Conservation (phyloP, 2,888 invertebrate genomes). For the Syrphus vitripennis region DNA sequence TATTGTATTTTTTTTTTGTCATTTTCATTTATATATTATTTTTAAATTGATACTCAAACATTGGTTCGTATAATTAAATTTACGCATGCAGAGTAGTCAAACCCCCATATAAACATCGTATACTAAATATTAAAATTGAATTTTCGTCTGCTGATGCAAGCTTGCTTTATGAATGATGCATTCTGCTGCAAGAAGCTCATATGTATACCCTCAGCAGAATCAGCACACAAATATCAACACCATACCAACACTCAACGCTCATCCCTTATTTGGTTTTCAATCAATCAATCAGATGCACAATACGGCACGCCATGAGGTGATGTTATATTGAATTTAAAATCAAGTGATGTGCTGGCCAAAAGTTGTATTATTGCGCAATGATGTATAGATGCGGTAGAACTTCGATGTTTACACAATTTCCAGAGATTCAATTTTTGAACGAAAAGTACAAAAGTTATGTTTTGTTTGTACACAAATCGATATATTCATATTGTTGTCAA, state of each 20-base stretch:
- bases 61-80: constrained; percentile 61
- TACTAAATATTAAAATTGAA: constrained; percentile 36
- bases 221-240: background rate
- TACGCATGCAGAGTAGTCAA: constrained; percentile 35
- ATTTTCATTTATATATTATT: constrained; percentile 1
- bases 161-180: constrained; percentile 7
- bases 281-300: constrained; percentile 44
- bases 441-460: background rate
- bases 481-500: background rate
- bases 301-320: background rate
- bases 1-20: background rate
- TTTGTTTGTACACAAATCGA: background rate
- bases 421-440: background rate
- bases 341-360: background rate
- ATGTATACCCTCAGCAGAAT: background rate
- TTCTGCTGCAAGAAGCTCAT: constrained; percentile 19
- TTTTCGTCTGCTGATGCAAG: constrained; percentile 16
- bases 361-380: constrained; percentile 8
- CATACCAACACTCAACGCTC: background rate
- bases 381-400: background rate
- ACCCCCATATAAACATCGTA: background rate
- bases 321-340: constrained; percentile 34
- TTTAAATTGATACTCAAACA: constrained; percentile 52
- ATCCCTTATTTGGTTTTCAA: constrained; percentile 17
- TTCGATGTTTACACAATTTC: background rate